A percentile compares a stretch with the other conserved stretches of the same genome.
Evolutionary conservation across 1,140 invertebrate species (phyloP).

Genomic region (Lanistes nyassanus): DNA sequence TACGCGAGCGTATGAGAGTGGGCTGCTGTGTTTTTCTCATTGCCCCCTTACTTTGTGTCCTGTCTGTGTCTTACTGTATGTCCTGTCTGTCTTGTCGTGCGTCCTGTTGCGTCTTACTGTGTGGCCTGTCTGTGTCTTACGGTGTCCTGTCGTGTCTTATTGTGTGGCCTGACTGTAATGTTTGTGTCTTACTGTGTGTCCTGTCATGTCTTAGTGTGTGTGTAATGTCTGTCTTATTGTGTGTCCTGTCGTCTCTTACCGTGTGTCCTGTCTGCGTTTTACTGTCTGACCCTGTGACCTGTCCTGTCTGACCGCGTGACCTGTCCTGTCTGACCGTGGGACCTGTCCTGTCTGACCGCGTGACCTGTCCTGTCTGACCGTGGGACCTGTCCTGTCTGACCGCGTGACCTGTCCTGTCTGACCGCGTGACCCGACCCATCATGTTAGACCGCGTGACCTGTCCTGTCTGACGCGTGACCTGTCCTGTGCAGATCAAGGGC

Average conservation of each 20-base stretch:
- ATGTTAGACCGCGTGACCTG: neutral
- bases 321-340: neutral
- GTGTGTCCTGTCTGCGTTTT: neutral
- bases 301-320: neutral
- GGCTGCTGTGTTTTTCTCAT: neutral
- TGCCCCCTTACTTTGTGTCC: neutral
- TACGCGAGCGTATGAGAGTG: conserved; percentile 1
- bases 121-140: conserved; percentile 4
- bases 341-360: neutral
- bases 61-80: neutral
- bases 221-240: neutral
- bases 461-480: neutral
- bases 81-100: conserved; percentile 7
- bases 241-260: neutral
- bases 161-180: neutral
- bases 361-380: neutral
- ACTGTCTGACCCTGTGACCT: neutral
- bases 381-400: no score
- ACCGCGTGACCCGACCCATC: neutral
- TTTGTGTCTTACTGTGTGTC: neutral
- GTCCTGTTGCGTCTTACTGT: neutral
- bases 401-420: no score
- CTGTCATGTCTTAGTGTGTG: neutral
- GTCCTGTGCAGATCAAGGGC: conserved; percentile 30
- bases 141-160: conserved; percentile 4